These are phyloP conservation scores for Timandra comae DNA, from an alignment of 2,888 invertebrate genomes.

Conservation along the genomic window DNA sequence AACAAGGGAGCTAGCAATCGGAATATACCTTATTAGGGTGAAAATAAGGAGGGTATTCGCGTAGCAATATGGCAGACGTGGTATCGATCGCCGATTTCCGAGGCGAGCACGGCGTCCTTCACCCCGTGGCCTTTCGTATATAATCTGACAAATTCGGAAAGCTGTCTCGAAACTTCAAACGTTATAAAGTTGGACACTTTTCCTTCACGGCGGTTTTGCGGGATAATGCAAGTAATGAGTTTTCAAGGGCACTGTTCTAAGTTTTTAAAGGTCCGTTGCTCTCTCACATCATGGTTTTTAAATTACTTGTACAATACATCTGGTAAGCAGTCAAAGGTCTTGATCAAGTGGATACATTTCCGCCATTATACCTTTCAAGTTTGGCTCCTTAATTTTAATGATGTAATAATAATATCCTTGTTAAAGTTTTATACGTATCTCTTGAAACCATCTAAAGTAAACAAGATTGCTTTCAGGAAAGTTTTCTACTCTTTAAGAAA, in stretches of 20 bases:
- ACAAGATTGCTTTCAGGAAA: too few relatives aligned
- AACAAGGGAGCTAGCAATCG: constrained; percentile 17
- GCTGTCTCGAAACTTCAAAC: constrained; percentile 20
- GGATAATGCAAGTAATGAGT: constrained; percentile 5
- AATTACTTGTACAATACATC: too few relatives aligned
- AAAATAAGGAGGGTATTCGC: constrained; percentile 25
- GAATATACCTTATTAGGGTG: constrained; percentile 3
- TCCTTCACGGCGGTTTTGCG: constrained; percentile 2
- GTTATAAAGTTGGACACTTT: constrained; percentile 1
- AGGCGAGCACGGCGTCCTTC: constrained; percentile 57
- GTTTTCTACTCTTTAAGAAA: too few relatives aligned
- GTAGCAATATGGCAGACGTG: constrained; percentile 20
- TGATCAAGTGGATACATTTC: too few relatives aligned
- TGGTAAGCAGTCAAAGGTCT: too few relatives aligned
- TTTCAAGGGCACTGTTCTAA: constrained; percentile 8
- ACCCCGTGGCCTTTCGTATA: constrained; percentile 61
- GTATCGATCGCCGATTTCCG: constrained; percentile 58
- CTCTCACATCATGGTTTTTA: too few relatives aligned
- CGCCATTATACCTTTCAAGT: too few relatives aligned
- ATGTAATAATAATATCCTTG: too few relatives aligned
- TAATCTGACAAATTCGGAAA: constrained; percentile 38
- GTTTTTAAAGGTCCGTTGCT: not conserved
- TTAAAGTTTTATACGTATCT: too few relatives aligned
- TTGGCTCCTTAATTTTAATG: too few relatives aligned
- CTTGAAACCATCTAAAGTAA: too few relatives aligned